phyloP scores from a whole-genome alignment of 2,888 invertebrate species.

The Gasteruption jaculator region DNA sequence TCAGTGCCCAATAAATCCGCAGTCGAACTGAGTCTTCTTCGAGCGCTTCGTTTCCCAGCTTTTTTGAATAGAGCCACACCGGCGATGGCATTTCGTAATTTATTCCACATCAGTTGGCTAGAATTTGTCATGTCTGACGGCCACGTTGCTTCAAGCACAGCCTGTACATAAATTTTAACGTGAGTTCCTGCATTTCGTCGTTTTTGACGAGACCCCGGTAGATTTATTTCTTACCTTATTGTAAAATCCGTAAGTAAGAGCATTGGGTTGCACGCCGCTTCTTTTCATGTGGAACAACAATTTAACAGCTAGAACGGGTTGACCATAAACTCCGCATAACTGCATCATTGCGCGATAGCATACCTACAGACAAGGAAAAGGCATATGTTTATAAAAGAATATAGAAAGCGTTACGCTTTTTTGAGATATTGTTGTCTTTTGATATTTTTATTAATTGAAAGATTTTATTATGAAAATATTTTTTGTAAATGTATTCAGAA shows the following conservation, averaged over 20 bases:
- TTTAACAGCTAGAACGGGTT: conserved; percentile 92
- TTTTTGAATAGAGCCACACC: conserved; percentile 86
- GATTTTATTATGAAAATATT: not conserved
- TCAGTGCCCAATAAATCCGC: conserved; percentile 48
- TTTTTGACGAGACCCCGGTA: too few relatives aligned
- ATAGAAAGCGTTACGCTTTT: conserved; percentile 1
- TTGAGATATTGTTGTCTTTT: not conserved
- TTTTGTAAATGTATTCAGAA: not conserved
- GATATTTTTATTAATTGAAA: conserved; percentile 1
- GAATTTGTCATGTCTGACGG: conserved; percentile 78
- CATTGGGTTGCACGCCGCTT: conserved; percentile 92
- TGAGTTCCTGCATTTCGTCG: not conserved
- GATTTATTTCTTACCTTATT: conserved; percentile 55
- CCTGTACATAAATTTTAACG: conserved; percentile 56
- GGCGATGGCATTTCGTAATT: conserved; percentile 84
- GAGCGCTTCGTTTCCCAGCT: conserved; percentile 64
- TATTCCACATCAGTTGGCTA: conserved; percentile 88
- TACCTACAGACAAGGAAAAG: conserved; percentile 57
- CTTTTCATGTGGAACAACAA: conserved; percentile 87
- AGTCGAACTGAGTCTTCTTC: conserved; percentile 54
- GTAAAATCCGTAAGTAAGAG: conserved; percentile 92
- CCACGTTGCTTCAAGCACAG: conserved; percentile 94
- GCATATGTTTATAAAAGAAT: not conserved
- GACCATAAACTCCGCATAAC: conserved; percentile 89
- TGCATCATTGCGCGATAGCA: conserved; percentile 99